These are phyloP conservation scores for Scortum barcoo DNA, from an alignment of 2,113 vertebrate genomes.

Conservation along the genomic window DNA sequence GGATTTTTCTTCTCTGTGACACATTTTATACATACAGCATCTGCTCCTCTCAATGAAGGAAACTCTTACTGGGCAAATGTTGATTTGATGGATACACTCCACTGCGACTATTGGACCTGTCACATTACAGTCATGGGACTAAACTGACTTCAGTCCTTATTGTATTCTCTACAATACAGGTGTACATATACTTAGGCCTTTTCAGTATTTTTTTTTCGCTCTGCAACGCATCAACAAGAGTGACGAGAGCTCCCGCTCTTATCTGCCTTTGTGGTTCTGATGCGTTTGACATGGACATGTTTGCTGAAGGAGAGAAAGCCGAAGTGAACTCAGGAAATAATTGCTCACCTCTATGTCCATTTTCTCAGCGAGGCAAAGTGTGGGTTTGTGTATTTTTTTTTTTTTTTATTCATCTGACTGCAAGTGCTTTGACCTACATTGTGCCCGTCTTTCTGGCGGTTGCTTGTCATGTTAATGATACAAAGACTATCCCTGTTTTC, in stretches of 20 bases:
- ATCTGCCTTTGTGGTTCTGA: constrained; percentile 7
- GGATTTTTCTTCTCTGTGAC: neutral
- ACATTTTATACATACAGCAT: neutral
- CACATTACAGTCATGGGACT: neutral
- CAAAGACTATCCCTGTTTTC: neutral
- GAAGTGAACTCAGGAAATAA: constrained; percentile 30
- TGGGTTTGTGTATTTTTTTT: constrained; percentile 19
- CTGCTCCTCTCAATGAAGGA: neutral
- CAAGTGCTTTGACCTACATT: constrained; percentile 22
- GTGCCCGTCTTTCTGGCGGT: neutral
- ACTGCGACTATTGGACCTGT: neutral
- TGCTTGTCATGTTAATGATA: constrained; percentile 5
- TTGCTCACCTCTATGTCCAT: constrained; percentile 1
- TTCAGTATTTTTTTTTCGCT: neutral
- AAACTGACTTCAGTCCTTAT: neutral
- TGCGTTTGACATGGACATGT: constrained; percentile 31
- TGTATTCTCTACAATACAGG: neutral
- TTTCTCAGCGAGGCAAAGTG: constrained; percentile 19
- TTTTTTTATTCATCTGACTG: constrained; percentile 26
- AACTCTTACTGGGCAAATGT: neutral
- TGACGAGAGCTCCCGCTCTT: constrained; percentile 1
- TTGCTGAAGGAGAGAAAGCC: constrained; percentile 10
- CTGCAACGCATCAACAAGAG: neutral
- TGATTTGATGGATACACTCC: neutral
- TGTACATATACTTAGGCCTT: neutral